A percentile compares a stretch with the other conserved stretches of the same genome.
These are phyloP conservation scores for Myotis planiceps DNA, from an alignment of 2,797 vertebrate species.

Conservation along the genomic window DNA sequence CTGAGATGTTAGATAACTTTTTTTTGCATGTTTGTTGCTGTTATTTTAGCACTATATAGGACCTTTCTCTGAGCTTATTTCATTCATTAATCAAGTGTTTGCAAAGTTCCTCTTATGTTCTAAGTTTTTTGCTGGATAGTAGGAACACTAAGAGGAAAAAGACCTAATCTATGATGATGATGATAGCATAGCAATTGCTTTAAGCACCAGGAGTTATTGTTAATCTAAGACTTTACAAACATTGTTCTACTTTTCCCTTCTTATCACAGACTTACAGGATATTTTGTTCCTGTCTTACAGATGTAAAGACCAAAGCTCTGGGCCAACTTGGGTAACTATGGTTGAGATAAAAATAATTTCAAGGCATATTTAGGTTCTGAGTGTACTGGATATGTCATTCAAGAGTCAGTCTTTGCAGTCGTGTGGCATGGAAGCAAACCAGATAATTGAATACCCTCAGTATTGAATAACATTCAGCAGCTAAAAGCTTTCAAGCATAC, in stretches of 20 bases:
- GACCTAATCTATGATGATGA: not conserved
- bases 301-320: not conserved
- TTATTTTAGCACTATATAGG: not conserved
- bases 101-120: not conserved
- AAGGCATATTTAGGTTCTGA: not conserved
- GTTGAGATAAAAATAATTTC: not conserved
- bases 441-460: not conserved
- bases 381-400: not conserved
- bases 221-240: not conserved
- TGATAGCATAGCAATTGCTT: not conserved
- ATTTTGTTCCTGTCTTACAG: not conserved
- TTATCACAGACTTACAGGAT: not conserved
- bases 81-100: conserved; percentile 16
- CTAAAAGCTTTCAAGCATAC: not conserved
- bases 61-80: not conserved
- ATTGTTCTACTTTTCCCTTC: not conserved
- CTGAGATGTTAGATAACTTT: not conserved
- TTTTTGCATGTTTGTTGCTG: not conserved
- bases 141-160: not conserved
- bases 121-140: not conserved
- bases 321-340: not conserved
- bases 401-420: not conserved
- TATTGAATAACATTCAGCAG: not conserved
- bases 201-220: not conserved
- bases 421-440: not conserved